Evolutionary conservation across 1,140 invertebrate species (phyloP).

Genomic region (Calliphora vicina): DNA sequence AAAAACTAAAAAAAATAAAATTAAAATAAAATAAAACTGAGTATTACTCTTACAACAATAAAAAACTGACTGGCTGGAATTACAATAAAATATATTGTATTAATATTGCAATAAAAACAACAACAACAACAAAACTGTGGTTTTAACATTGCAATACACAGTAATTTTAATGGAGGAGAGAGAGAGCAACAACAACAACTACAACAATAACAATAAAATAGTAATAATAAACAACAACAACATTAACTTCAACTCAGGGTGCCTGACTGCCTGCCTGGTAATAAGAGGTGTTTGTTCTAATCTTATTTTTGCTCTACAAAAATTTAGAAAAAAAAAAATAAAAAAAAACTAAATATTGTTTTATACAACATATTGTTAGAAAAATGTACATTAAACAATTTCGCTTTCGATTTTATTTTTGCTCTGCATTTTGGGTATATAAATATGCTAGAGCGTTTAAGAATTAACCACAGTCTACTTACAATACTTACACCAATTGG

Average conservation of each 20-base stretch:
- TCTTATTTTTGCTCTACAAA: conserved; percentile 20
- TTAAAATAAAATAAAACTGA: background rate
- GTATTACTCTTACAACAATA: background rate
- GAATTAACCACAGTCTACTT: conserved; percentile 30
- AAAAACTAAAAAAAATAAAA: background rate
- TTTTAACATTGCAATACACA: background rate
- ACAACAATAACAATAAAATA: too few species aligned
- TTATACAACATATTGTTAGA: background rate
- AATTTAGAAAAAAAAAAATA: background rate
- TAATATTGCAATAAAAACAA: background rate
- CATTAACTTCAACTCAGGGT: background rate
- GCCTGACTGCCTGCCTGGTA: background rate
- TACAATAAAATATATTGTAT: background rate
- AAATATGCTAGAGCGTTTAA: conserved; percentile 19
- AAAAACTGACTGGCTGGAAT: background rate
- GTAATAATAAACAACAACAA: too few species aligned
- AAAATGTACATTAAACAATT: conserved; percentile 2
- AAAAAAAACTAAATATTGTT: background rate
- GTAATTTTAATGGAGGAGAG: background rate
- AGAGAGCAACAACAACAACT: background rate
- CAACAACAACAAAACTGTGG: too few species aligned
- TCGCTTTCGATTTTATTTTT: conserved; percentile 27
- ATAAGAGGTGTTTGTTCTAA: conserved; percentile 30
- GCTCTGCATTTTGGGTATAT: conserved; percentile 2
- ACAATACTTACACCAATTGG: conserved; percentile 51